Evolutionary conservation across 1,140 invertebrate genomes (phyloP).

Genomic region (Phthorimaea operculella): DNA sequence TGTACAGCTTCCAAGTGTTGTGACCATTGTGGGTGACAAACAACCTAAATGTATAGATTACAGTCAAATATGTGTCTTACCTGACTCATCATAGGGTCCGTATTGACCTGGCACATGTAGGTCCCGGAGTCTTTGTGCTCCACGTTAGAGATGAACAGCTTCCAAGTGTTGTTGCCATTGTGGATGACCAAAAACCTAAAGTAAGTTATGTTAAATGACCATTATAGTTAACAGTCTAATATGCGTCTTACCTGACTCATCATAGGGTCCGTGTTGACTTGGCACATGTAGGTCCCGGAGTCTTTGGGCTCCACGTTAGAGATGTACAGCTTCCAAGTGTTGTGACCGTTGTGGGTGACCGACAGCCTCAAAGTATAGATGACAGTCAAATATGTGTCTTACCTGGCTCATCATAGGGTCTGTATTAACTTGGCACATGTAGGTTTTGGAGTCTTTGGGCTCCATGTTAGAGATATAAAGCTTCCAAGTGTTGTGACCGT

Average conservation of each 20-base stretch:
- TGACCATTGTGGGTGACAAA: slow-evolving; percentile 90
- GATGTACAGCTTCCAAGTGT: slow-evolving; percentile 91
- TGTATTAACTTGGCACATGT: slow-evolving; percentile 92
- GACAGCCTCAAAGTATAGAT: too few species aligned
- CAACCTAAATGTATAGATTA: slow-evolving; percentile 72
- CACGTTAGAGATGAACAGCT: slow-evolving; percentile 86
- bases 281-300: slow-evolving; percentile 86
- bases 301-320: slow-evolving; percentile 86
- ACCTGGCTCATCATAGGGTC: slow-evolving; percentile 92
- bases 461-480: slow-evolving; percentile 88
- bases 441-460: slow-evolving; percentile 83
- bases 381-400: too few species aligned
- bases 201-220: too few species aligned
- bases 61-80: slow-evolving; percentile 54
- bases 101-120: slow-evolving; percentile 92
- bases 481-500: slow-evolving; percentile 92
- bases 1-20: slow-evolving; percentile 91
- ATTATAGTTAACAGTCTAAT: too few species aligned
- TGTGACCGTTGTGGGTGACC: slow-evolving; percentile 90
- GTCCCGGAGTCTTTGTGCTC: slow-evolving; percentile 84
- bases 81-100: slow-evolving; percentile 90
- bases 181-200: slow-evolving; percentile 84
- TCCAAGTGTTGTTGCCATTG: slow-evolving; percentile 93
- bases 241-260: slow-evolving; percentile 76
- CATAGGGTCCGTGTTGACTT: slow-evolving; percentile 93